Evolutionary conservation across 2,797 vertebrate genomes (phyloP).

Genomic region (Spinibarbus caldwelli): DNA sequence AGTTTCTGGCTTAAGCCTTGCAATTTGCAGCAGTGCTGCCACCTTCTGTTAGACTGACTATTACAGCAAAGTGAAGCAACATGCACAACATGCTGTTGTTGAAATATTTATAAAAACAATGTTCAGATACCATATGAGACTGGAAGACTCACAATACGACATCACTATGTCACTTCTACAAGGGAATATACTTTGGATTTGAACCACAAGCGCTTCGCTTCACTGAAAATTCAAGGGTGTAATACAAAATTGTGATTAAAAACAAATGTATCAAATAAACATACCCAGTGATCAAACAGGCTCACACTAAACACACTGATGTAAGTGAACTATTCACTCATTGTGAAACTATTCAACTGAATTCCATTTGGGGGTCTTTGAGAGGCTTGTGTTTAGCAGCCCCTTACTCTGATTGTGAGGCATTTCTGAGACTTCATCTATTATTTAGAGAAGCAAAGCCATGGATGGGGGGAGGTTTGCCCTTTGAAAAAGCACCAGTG

Average conservation of each 20-base stretch:
- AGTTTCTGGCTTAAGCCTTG: neutral
- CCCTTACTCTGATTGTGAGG: conserved; percentile 43
- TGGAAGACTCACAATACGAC: neutral
- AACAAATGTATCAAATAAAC: neutral
- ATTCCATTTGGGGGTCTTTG: conserved; percentile 28
- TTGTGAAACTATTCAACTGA: neutral
- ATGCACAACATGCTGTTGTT: neutral
- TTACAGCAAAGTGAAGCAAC: neutral
- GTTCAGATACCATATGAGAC: neutral
- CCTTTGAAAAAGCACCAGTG: conserved; percentile 43
- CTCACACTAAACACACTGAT: neutral
- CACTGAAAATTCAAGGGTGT: neutral
- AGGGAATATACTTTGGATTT: neutral
- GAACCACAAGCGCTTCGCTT: neutral
- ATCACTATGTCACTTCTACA: neutral
- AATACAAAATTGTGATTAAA: neutral
- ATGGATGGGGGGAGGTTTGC: conserved; percentile 33
- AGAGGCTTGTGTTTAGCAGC: conserved; percentile 2
- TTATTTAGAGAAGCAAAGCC: conserved; percentile 58
- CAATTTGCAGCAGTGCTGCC: conserved; percentile 13
- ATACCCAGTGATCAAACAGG: neutral
- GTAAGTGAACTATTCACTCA: neutral
- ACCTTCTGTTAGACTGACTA: conserved; percentile 10
- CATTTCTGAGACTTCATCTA: conserved; percentile 50
- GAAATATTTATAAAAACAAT: neutral